Evolutionary conservation across 2,888 invertebrate genomes (phyloP).

Genomic region (Ophraella communa): DNA sequence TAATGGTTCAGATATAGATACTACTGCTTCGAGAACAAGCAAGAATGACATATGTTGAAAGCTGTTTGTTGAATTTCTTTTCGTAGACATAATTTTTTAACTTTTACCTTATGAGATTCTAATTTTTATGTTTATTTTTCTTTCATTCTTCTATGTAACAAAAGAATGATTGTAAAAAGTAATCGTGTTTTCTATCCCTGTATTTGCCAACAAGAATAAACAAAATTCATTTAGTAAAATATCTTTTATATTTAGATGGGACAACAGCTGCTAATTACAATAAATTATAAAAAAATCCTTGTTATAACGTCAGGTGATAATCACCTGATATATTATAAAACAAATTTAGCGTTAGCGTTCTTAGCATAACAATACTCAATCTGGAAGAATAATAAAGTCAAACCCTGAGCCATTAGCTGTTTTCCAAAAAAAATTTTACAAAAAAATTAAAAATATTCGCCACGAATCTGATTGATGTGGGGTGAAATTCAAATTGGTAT

Average conservation of each 20-base stretch:
- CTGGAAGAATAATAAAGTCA: conserved; percentile 18
- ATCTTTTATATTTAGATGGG: neutral
- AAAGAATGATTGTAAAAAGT: neutral
- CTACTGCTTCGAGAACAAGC: too few species aligned
- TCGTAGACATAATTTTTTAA: too few species aligned
- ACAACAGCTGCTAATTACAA: conserved; percentile 18
- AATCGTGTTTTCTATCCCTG: neutral
- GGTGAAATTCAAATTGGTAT: conserved; percentile 32
- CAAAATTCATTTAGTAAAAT: neutral
- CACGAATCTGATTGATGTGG: conserved; percentile 23
- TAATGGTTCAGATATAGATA: too few species aligned
- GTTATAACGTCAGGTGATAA: conserved; percentile 22
- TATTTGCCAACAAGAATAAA: neutral
- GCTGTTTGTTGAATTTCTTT: too few species aligned
- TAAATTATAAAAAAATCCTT: conserved; percentile 19
- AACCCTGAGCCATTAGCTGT: conserved; percentile 7
- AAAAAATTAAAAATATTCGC: conserved; percentile 30
- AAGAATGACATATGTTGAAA: too few species aligned
- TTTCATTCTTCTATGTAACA: too few species aligned
- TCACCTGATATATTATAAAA: conserved; percentile 24
- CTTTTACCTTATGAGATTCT: too few species aligned
- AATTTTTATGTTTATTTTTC: too few species aligned
- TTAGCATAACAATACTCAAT: conserved; percentile 25
- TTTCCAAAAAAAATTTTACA: conserved; percentile 15
- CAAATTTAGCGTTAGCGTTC: conserved; percentile 19